Base-by-base conservation (phyloP, 2,797 vertebrate species). In the Spizella passerina region DNA sequence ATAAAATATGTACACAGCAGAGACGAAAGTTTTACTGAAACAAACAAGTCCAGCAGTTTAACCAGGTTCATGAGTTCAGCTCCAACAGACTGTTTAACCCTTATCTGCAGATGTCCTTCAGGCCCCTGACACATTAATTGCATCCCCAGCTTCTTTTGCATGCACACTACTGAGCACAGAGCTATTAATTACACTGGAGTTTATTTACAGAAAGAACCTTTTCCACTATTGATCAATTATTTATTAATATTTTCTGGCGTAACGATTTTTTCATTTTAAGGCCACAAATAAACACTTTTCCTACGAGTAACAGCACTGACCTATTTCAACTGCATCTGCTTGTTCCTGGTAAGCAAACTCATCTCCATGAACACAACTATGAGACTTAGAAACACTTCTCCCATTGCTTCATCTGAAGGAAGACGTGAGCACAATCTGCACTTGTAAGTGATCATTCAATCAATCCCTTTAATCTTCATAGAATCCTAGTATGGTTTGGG, bases 161-260 rank as follows among this genome's bases (percentile, higher is more conserved):
- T 98, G 98, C 98, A 97, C 96, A 95, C 98, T 98, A 96, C 99
- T 98, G 98, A 99, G 86, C 98, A 98, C 98, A 98, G 98, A 98
- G 98, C 94, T 98, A 98, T 99, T 99, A 99, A 99, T 99, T 99
- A 98, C 98, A 97, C 98, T 95, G 97, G 98, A 98, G 98, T 99
- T 99, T 99, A 98, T 98, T 98, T 98, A 98, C 97, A 98, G 96
- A 98, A 98, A 98, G 71, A 94, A 94, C 97, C 97, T 98, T 98
- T 98, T 97, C 98, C 98, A 98, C 98, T 98, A 98, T 98, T 97
- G 98, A 99, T 99, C 98, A 98, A 99, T 99, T 99, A 98, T 98
- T 98, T 98, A 98, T 97, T 93, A 98, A 98, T 98, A 98, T 99
- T 98, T 98, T 98, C 97, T 23, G 3, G 98, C 86, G 88, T 98